These are phyloP conservation scores for Anorthoa munda DNA, from an alignment of 2,888 invertebrate genomes.

Conservation along the genomic window DNA sequence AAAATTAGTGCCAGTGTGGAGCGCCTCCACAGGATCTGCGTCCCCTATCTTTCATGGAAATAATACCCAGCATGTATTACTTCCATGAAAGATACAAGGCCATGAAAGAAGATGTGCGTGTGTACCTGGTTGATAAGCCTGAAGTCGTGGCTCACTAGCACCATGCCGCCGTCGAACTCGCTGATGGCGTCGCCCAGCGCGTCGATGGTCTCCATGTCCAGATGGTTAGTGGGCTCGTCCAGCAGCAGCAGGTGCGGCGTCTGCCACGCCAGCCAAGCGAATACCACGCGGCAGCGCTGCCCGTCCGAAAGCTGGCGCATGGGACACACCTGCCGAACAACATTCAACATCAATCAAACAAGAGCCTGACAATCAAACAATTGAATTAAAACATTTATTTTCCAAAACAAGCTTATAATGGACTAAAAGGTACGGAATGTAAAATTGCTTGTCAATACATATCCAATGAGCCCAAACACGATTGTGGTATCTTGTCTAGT, in stretches of 20 bases:
- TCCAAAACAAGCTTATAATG: too few species aligned
- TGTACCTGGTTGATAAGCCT: conserved; percentile 98
- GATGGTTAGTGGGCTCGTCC: conserved; percentile 97
- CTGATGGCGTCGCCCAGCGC: conserved; percentile 99
- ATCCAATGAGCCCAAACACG: too few species aligned
- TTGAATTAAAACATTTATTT: too few species aligned
- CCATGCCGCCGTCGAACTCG: conserved; percentile 99
- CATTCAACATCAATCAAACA: not conserved
- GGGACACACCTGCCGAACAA: conserved; percentile 94
- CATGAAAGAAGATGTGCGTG: too few species aligned
- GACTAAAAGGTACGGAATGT: too few species aligned
- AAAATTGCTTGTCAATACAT: too few species aligned
- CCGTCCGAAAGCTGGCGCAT: conserved; percentile 99
- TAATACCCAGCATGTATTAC: too few species aligned
- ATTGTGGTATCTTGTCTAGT: too few species aligned
- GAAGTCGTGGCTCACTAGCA: conserved; percentile 99
- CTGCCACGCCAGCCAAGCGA: conserved; percentile 99
- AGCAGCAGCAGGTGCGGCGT: conserved; percentile 97
- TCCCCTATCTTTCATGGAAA: too few species aligned
- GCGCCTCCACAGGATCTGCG: too few species aligned
- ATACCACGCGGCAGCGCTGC: conserved; percentile 99
- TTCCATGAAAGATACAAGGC: too few species aligned
- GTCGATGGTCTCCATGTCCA: conserved; percentile 99
- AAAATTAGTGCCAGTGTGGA: too few species aligned
- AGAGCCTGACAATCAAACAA: not conserved